Evolutionary conservation across 2,113 vertebrate genomes (phyloP), one percentile per base, ranked within the genome.

Genomic region (Podilymbus podiceps): DNA sequence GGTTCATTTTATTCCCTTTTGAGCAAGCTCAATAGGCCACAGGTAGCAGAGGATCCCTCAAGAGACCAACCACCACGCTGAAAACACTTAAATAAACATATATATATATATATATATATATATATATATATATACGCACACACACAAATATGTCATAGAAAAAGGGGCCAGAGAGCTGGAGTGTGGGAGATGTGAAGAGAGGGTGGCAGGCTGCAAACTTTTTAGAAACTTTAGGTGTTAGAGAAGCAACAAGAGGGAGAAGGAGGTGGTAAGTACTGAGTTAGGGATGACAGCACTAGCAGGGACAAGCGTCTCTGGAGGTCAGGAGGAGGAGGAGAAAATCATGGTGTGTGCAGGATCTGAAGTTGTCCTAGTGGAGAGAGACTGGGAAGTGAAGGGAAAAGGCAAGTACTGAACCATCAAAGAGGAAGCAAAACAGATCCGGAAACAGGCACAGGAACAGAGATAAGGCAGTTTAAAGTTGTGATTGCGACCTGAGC

Each of bases 221-320:
- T 67, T 90, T 40, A 75, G n/a, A 86, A 86, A 79, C 24, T 66
- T 64, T 1, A 58, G 38, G 25, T 27, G 24, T 74, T 62, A 83
- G 24, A 77, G 22, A 84, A 17, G 17, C 16, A 85, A 15, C 42
- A 92, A 66, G 16, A 78, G 8, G 11, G 13, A 66, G 22, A 77
- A 77, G 0, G 1, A 55, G 5, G 49, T 73, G 4, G 11, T 74
- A 23, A 18, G 13, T 47, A 47, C 23, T 5, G 6, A 24, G 12
- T 46, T 76, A 46, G 9, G 35, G 28, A 53, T 25, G 62, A 46
- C 46, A 15, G 42, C 38, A 89, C 10, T 28, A 58, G 20, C 42
- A 62, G 30, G 22, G 49, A 59, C 42, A 69, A 16, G 9, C 64
- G 42, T 60, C 40, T 85, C 18, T 60, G 30, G 35, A 92, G 23